Evolutionary conservation across 2,113 vertebrate species (phyloP).

Genomic region (Redunca redunca): DNA sequence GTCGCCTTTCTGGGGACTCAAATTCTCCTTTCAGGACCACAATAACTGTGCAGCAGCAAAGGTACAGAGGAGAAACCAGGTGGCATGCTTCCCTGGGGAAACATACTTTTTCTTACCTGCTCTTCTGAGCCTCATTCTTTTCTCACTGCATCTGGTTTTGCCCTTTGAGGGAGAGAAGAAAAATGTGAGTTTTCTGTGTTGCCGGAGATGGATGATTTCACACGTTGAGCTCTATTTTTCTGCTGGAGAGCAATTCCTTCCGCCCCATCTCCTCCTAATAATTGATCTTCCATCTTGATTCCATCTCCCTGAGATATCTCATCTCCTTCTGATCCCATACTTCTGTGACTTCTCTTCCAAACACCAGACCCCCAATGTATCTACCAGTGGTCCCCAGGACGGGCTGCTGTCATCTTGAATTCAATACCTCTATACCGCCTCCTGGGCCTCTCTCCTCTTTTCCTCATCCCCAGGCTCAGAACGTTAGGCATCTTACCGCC

Average conservation of each 20-base stretch:
- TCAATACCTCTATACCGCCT: rapidly evolving
- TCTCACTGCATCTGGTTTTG: background rate
- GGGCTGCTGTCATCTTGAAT: background rate
- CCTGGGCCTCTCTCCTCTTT: background rate
- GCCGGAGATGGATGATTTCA: background rate
- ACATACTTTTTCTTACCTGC: background rate
- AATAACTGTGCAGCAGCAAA: background rate
- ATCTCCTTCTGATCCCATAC: too few species aligned
- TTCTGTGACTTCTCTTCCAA: background rate
- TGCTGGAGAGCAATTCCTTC: background rate
- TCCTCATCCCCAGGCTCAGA: background rate
- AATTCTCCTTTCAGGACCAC: background rate
- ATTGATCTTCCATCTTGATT: background rate
- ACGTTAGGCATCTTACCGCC: background rate
- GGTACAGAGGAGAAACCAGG: background rate
- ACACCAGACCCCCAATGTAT: background rate
- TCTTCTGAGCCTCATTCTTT: background rate
- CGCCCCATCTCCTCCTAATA: background rate
- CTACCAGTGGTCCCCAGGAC: too few species aligned
- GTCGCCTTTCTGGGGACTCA: background rate
- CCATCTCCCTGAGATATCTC: background rate
- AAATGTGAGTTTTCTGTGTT: background rate
- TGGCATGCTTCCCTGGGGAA: background rate
- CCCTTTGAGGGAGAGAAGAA: background rate
- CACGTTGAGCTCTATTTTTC: background rate